Evolutionary conservation across 2,888 invertebrate genomes (phyloP).

Genomic region (Archips xylosteana): DNA sequence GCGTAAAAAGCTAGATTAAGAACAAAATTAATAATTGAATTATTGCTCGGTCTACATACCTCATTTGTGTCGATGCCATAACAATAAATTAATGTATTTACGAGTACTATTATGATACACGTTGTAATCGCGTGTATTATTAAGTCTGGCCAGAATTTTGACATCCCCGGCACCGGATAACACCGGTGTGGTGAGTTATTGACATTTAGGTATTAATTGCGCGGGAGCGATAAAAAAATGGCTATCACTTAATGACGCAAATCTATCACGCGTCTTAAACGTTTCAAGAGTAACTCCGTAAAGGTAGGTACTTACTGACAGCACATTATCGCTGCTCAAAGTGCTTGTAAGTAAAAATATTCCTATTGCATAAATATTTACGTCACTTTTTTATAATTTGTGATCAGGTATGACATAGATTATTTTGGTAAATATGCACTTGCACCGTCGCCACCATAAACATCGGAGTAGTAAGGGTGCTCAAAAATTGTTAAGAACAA

Average conservation of each 20-base stretch:
- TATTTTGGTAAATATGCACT: not conserved
- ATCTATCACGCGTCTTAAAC: slow-evolving; percentile 36
- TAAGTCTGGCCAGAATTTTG: slow-evolving; percentile 9
- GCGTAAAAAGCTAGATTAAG: not conserved
- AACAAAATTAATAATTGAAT: not conserved
- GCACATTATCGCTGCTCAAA: not conserved
- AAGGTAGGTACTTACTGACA: slow-evolving; percentile 1
- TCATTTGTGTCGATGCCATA: not conserved
- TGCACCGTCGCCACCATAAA: too few relatives aligned
- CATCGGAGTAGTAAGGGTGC: too few relatives aligned
- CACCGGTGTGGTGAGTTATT: slow-evolving; percentile 17
- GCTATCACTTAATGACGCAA: slow-evolving; percentile 41
- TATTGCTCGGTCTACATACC: not conserved
- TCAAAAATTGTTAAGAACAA: too few relatives aligned
- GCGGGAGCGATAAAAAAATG: slow-evolving; percentile 22
- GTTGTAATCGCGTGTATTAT: slow-evolving; percentile 12
- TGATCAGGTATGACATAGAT: not conserved
- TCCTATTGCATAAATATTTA: slow-evolving; percentile 1
- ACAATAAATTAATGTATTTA: not conserved
- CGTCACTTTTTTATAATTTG: not conserved
- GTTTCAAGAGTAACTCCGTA: slow-evolving; percentile 20
- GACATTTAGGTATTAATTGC: slow-evolving; percentile 21
- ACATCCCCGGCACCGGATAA: slow-evolving; percentile 2
- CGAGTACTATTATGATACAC: not conserved
- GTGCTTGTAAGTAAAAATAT: not conserved